These are phyloP conservation scores for Ataeniobius toweri DNA, from an alignment of 2,797 vertebrate species.

Conservation along the genomic window DNA sequence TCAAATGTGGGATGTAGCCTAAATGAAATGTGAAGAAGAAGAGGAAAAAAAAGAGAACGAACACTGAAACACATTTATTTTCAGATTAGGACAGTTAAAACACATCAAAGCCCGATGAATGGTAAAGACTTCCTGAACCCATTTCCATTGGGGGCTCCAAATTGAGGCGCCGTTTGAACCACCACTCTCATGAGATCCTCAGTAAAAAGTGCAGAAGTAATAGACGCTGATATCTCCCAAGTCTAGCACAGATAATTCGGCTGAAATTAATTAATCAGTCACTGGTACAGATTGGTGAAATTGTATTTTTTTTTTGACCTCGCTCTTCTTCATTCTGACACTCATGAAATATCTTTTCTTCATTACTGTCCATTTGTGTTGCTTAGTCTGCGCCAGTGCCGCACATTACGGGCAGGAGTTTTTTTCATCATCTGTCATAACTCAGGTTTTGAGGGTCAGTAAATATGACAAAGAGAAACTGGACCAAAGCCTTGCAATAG, in stretches of 20 bases:
- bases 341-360: slow-evolving; percentile 61
- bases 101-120: slow-evolving; percentile 70
- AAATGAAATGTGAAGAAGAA: slow-evolving; percentile 34
- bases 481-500: neutral
- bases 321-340: slow-evolving; percentile 54
- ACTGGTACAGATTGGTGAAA: slow-evolving; percentile 75
- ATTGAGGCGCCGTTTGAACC: slow-evolving; percentile 77
- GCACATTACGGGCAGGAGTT: slow-evolving; percentile 29
- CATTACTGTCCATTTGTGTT: slow-evolving; percentile 49
- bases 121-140: slow-evolving; percentile 64
- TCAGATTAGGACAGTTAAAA: slow-evolving; percentile 69
- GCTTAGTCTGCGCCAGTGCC: slow-evolving; percentile 37
- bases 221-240: slow-evolving; percentile 73
- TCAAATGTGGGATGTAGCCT: slow-evolving; percentile 9
- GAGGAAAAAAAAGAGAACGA: slow-evolving; percentile 24
- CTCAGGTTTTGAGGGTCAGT: slow-evolving; percentile 32
- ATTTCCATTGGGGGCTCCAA: slow-evolving; percentile 66
- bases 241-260: slow-evolving; percentile 71
- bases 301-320: slow-evolving; percentile 58
- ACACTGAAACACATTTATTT: slow-evolving; percentile 54
- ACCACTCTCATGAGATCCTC: slow-evolving; percentile 73
- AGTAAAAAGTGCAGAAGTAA: slow-evolving; percentile 71
- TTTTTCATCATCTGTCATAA: slow-evolving; percentile 15
- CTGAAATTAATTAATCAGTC: slow-evolving; percentile 77
- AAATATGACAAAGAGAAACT: slow-evolving; percentile 49